phyloP scores from a whole-genome alignment of 2,888 invertebrate species.

The Ichneumoninae sp. region DNA sequence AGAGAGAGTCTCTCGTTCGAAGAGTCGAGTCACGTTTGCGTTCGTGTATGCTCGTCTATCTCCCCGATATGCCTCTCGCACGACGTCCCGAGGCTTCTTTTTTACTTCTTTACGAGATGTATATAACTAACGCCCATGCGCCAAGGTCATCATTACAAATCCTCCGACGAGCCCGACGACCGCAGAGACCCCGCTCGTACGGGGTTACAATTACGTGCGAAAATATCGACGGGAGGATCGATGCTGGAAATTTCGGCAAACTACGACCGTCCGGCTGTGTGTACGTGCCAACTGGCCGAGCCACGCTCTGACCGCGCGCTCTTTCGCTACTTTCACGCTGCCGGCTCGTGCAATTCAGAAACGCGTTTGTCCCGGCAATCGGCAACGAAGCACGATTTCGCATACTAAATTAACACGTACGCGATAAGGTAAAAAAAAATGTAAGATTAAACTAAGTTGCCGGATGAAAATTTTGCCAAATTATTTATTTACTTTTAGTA shows the following conservation, averaged over 20 bases:
- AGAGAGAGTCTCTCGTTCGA: conserved; percentile 37
- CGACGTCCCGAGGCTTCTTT: conserved; percentile 27
- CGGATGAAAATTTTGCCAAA: neutral
- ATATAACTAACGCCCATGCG: conserved; percentile 38
- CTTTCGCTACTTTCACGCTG: conserved; percentile 43
- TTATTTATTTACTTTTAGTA: neutral
- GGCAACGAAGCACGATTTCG: neutral
- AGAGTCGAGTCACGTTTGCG: conserved; percentile 65
- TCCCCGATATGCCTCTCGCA: conserved; percentile 29
- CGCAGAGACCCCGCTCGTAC: neutral
- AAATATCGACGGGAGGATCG: conserved; percentile 24
- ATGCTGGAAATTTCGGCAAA: conserved; percentile 10
- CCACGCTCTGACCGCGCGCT: conserved; percentile 19
- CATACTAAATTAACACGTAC: neutral
- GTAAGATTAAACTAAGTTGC: no score
- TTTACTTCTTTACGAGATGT: conserved; percentile 13
- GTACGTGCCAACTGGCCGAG: neutral
- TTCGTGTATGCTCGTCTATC: conserved; percentile 31
- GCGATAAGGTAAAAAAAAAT: neutral
- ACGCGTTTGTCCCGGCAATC: neutral
- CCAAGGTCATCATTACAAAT: conserved; percentile 78
- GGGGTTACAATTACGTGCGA: conserved; percentile 28
- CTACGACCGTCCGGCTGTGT: neutral
- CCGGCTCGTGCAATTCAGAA: conserved; percentile 2
- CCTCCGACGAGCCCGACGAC: conserved; percentile 3